These are phyloP conservation scores for Acleris sparsana DNA, from an alignment of 2,888 invertebrate species.

Conservation along the genomic window DNA sequence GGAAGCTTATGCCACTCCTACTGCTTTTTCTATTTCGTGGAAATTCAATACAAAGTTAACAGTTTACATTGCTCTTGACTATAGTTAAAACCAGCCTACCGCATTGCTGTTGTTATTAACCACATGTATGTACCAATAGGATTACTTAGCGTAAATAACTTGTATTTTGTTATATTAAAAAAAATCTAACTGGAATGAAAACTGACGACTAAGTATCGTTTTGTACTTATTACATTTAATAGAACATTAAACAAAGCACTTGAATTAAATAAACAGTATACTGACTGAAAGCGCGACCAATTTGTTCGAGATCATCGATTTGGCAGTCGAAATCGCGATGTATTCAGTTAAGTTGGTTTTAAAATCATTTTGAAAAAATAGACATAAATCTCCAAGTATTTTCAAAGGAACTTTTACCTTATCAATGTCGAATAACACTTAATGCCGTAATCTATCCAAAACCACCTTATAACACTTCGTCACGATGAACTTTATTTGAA, in stretches of 20 bases:
- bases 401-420: not conserved
- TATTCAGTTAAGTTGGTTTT: constrained; percentile 23
- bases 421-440: not conserved
- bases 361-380: not conserved
- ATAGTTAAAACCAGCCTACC: no score
- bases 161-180: no score
- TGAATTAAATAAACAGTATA: constrained; percentile 23
- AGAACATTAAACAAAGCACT: constrained; percentile 1
- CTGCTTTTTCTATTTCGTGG: no score
- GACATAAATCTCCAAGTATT: not conserved
- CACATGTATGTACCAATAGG: no score
- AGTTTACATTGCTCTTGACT: no score
- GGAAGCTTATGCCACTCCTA: no score
- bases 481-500: constrained; percentile 22
- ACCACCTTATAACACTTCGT: constrained; percentile 5
- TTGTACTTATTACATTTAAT: no score
- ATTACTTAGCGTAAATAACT: no score
- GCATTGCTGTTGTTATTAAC: no score
- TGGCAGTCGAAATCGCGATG: constrained; percentile 31
- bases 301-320: constrained; percentile 34
- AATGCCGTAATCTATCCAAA: not conserved
- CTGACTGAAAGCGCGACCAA: constrained; percentile 25
- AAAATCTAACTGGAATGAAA: no score
- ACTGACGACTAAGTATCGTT: no score
- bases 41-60: no score